Percentiles rank a stretch among this genome's conserved stretches.
Evolutionary conservation across 2,888 invertebrate species (phyloP).

Genomic region (Dasysyrphus tricinctus): DNA sequence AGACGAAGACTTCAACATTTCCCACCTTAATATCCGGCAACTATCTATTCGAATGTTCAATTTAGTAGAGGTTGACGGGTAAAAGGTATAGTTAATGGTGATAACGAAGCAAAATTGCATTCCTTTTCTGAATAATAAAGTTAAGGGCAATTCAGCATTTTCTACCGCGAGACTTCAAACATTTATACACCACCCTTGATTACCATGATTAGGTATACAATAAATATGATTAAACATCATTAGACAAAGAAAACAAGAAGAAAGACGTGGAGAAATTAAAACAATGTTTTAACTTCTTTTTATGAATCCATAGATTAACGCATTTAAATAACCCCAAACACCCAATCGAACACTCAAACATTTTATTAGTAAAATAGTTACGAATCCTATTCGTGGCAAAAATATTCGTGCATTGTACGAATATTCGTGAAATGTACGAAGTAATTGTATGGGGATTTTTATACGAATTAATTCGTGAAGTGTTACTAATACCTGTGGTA

Average conservation of each 20-base stretch:
- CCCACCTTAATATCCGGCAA: constrained; percentile 54
- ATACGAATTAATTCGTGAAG: too few relatives aligned
- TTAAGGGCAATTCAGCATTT: constrained; percentile 28
- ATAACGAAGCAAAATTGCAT: constrained; percentile 69
- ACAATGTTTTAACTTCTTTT: background rate
- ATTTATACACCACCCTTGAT: constrained; percentile 2
- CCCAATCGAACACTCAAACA: too few relatives aligned
- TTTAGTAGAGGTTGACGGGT: constrained; percentile 20
- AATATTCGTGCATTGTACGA: too few relatives aligned
- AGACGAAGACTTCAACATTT: constrained; percentile 34
- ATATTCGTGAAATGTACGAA: too few relatives aligned
- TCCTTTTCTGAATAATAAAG: constrained; percentile 62
- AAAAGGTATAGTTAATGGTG: constrained; percentile 30
- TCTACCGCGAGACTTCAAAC: background rate
- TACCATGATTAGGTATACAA: background rate
- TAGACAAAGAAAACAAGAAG: background rate
- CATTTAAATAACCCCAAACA: too few relatives aligned
- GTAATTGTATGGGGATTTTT: too few relatives aligned
- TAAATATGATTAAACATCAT: background rate
- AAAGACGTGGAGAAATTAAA: background rate
- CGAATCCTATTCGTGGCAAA: too few relatives aligned
- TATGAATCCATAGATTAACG: background rate
- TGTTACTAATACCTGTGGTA: too few relatives aligned
- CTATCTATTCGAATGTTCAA: constrained; percentile 35
- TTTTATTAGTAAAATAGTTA: too few relatives aligned